Conservation (phyloP, 2,888 invertebrate genomes). For the Entomobrya multifasciata region DNA sequence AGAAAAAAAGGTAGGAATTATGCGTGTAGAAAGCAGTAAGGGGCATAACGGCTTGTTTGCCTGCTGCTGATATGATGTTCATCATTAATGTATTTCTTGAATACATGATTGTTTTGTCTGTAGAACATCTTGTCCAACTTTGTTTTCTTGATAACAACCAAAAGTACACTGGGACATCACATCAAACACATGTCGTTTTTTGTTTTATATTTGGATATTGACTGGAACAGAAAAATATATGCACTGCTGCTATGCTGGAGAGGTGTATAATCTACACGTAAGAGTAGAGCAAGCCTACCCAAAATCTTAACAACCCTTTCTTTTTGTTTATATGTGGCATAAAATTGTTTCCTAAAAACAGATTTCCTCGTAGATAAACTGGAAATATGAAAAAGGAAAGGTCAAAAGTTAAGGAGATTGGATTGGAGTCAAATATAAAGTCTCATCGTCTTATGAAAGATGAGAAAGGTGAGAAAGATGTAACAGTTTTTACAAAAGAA, state of each 20-base stretch:
- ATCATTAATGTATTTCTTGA: slow-evolving; percentile 51
- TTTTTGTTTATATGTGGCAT: slow-evolving; percentile 10
- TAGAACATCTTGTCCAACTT: slow-evolving; percentile 55
- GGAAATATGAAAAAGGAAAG: background rate
- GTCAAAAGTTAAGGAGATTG: slow-evolving; percentile 44
- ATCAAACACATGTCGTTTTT: slow-evolving; percentile 52
- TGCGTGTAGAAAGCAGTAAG: too few relatives aligned
- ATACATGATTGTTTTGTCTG: slow-evolving; percentile 51
- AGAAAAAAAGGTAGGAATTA: background rate
- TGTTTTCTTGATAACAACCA: slow-evolving; percentile 24
- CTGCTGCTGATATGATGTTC: slow-evolving; percentile 24
- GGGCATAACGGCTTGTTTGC: background rate
- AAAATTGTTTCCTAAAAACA: slow-evolving; percentile 38
- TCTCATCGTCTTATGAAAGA: too few relatives aligned
- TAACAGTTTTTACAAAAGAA: too few relatives aligned
- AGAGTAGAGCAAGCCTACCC: background rate
- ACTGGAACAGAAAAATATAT: background rate
- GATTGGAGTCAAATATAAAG: background rate
- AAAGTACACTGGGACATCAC: slow-evolving; percentile 13
- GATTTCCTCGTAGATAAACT: background rate
- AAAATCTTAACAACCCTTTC: background rate
- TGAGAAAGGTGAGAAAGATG: too few relatives aligned
- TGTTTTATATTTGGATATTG: background rate
- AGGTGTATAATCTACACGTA: too few relatives aligned
- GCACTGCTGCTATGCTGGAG: background rate